Base-by-base conservation (phyloP, 92 coral and sea anemone genomes). In the Siderastrea radians region DNA sequence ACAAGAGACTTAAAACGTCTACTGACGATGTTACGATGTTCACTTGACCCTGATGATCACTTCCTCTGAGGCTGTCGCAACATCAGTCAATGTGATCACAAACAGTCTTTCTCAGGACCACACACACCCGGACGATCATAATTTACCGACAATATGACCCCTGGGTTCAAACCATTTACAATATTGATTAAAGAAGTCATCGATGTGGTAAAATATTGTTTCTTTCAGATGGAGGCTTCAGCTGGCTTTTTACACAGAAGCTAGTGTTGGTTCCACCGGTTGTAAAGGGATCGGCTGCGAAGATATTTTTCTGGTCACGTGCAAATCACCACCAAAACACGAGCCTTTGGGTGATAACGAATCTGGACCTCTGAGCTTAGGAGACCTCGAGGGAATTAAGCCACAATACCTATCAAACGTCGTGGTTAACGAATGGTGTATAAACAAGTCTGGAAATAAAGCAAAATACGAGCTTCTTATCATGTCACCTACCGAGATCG, bases 401-500 rank as follows among this genome's bases (percentile, higher is more conserved):
- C 94, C 94, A 2, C 85, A 82, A 62, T 91, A 91, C 75, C 45
- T 91, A 3, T 91, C 91, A 62, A 91, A 91, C 67, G 62, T 93
- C 54, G 86, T 89, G 57, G 91, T 93, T 8, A 91, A 91, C 71
- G 91, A 91, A 68, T 93, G 94, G 96, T 59, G 70, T 9, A 57
- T 76, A 48, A 68, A 75, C 15, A 80, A 86, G 16, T 9, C 78
- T 1, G 51, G 8, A 2, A 15, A 65, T 13, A 66, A 47, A 49
- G 12, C 17, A 26, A 69, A 65, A 66, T 93, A 74, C 80, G 95
- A 90, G 69, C 89, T 93, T 11, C 92, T 95, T 4, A 87, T 84
- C 74, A 89, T 95, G 74, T 80, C 95, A 48, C 98, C 98, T 57
- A 87, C 88, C 53, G 80, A 54, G 45, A 90, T 90, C 1, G 95